Evolutionary conservation across 1,140 invertebrate genomes (phyloP).

Genomic region (Diorhabda carinulata): DNA sequence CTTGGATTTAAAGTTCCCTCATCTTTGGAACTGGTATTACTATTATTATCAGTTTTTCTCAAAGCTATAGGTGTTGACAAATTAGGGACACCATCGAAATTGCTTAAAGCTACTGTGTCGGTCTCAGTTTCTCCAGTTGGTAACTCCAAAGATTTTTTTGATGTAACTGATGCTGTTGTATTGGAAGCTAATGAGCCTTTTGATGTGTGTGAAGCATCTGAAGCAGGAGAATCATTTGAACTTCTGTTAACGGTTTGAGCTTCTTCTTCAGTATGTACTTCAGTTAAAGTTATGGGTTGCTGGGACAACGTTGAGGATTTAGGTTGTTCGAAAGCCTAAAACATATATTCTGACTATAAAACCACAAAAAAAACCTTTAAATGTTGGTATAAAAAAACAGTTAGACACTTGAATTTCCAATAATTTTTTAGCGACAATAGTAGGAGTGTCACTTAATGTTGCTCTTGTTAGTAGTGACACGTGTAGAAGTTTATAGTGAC

Average conservation of each 20-base stretch:
- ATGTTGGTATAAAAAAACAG: not conserved
- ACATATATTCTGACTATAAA: not conserved
- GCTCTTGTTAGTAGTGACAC: too few relatives aligned
- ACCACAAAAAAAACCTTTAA: not conserved
- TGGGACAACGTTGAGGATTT: constrained; percentile 39
- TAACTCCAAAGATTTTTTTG: constrained; percentile 30
- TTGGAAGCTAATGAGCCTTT: constrained; percentile 32
- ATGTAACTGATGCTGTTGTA: constrained; percentile 35
- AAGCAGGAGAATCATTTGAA: constrained; percentile 26
- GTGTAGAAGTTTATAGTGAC: too few relatives aligned
- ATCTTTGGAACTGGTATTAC: not conserved
- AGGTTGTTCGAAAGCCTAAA: constrained; percentile 31
- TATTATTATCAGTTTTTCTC: not conserved
- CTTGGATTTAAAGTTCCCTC: constrained; percentile 22
- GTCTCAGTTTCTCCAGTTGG: constrained; percentile 3
- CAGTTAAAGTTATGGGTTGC: constrained; percentile 30
- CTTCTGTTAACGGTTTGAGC: constrained; percentile 24
- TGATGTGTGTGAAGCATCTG: constrained; percentile 33
- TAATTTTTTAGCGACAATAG: not conserved
- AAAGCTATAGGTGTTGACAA: constrained; percentile 5
- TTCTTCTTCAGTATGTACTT: constrained; percentile 31
- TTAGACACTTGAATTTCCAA: not conserved
- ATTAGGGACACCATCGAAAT: not conserved
- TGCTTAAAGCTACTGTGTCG: not conserved
- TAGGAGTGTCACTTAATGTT: too few relatives aligned